These are phyloP conservation scores for Prionace glauca DNA, from an alignment of 2,797 vertebrate genomes.

Conservation along the genomic window DNA sequence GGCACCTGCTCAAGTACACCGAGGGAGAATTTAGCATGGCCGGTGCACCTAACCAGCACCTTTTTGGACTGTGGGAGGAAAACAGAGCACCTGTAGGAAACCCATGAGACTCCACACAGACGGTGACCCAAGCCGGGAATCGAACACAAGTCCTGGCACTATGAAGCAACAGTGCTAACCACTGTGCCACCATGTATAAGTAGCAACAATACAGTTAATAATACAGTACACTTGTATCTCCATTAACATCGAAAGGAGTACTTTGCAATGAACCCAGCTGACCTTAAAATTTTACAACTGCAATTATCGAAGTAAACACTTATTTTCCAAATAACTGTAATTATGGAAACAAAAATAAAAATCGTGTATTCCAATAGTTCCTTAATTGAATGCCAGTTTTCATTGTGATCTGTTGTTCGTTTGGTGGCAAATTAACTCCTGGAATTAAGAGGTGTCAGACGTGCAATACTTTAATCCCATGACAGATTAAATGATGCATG, in stretches of 20 bases:
- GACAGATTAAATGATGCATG: background rate
- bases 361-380: background rate
- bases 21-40: too few species aligned
- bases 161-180: too few species aligned
- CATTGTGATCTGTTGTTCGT: background rate
- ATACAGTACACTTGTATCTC: background rate
- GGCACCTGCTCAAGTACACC: too few species aligned
- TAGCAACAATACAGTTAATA: background rate
- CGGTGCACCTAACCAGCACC: too few species aligned
- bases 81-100: too few species aligned
- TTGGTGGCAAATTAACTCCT: background rate
- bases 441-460: background rate
- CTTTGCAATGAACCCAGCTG: background rate
- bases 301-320: background rate
- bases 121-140: too few species aligned
- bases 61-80: too few species aligned
- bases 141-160: too few species aligned
- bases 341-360: background rate
- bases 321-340: background rate
- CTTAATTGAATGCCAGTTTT: background rate
- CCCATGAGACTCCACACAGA: too few species aligned
- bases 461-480: background rate
- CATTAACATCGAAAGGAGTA: background rate
- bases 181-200: background rate
- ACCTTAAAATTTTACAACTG: background rate